Conservation (phyloP, 2,797 vertebrate genomes). For the Malacoctenus gilli region DNA sequence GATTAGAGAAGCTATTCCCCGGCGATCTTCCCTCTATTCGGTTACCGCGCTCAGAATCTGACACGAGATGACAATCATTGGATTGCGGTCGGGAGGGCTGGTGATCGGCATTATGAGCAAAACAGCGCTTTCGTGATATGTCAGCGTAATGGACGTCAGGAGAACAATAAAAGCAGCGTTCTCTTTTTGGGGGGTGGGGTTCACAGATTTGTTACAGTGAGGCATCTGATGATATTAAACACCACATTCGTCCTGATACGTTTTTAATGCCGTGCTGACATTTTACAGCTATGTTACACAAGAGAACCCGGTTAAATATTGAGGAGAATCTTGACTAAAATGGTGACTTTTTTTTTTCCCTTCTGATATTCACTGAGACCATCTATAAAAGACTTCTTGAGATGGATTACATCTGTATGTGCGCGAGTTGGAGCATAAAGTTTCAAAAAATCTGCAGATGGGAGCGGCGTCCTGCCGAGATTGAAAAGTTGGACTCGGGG, state of each 20-base stretch:
- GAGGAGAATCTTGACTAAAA: conserved; percentile 4
- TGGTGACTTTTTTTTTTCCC: background rate
- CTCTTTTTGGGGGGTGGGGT: conserved; percentile 22
- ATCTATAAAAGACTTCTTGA: too few relatives aligned
- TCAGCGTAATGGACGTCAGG: conserved; percentile 21
- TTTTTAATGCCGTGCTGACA: conserved; percentile 17
- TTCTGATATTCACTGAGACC: background rate
- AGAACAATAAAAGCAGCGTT: conserved; percentile 42
- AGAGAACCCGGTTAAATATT: conserved; percentile 6
- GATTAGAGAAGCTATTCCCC: conserved; percentile 51
- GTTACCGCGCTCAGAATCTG: conserved; percentile 49
- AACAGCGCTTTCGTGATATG: conserved; percentile 34
- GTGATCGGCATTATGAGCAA: conserved; percentile 60
- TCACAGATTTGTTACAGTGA: conserved; percentile 14
- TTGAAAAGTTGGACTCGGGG: conserved; percentile 50
- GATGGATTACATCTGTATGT: too few relatives aligned
- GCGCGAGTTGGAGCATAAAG: too few relatives aligned
- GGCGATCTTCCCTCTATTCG: conserved; percentile 51
- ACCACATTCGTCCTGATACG: background rate
- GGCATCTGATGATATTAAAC: conserved; percentile 20
- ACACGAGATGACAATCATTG: conserved; percentile 59
- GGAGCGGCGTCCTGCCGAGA: conserved; percentile 47
- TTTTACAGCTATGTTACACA: conserved; percentile 2
- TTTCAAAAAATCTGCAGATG: background rate
- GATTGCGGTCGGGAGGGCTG: conserved; percentile 46